Evolutionary conservation across 1,140 invertebrate species (phyloP).

Genomic region (Eupristina koningsbergeri): DNA sequence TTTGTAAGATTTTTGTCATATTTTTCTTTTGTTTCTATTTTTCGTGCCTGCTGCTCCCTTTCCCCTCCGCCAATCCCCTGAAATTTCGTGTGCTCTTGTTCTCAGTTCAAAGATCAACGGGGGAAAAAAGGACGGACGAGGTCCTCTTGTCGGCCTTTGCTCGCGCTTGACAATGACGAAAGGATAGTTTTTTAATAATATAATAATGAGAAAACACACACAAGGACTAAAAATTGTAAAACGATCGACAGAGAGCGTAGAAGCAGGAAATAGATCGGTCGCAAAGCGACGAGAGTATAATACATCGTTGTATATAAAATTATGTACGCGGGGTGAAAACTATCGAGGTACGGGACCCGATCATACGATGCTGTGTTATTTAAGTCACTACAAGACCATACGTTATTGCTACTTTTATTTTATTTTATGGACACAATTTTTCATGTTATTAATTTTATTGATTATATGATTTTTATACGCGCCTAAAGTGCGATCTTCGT

Average conservation of each 20-base stretch:
- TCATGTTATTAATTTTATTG: constrained; percentile 74
- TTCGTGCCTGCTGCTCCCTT: constrained; percentile 9
- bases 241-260: constrained; percentile 46
- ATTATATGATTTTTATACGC: constrained; percentile 61
- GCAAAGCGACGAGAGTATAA: constrained; percentile 14
- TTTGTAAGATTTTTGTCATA: constrained; percentile 44
- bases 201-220: not conserved
- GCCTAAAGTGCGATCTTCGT: constrained; percentile 58
- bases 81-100: constrained; percentile 48
- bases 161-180: constrained; percentile 10
- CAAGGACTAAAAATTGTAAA: constrained; percentile 35
- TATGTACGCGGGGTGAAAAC: constrained; percentile 51
- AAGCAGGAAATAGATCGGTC: constrained; percentile 28
- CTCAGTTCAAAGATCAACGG: not conserved
- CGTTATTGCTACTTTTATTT: constrained; percentile 72
- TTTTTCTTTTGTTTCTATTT: constrained; percentile 19
- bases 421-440: constrained; percentile 70
- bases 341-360: constrained; percentile 58
- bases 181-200: not conserved
- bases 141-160: constrained; percentile 25
- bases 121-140: not conserved
- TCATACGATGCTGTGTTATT: constrained; percentile 73
- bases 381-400: constrained; percentile 72
- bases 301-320: constrained; percentile 40
- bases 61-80: constrained; percentile 24